Evolutionary conservation across 2,797 vertebrate genomes (phyloP), one percentile per base, ranked within the genome.

Genomic region (Dermochelys coriacea): DNA sequence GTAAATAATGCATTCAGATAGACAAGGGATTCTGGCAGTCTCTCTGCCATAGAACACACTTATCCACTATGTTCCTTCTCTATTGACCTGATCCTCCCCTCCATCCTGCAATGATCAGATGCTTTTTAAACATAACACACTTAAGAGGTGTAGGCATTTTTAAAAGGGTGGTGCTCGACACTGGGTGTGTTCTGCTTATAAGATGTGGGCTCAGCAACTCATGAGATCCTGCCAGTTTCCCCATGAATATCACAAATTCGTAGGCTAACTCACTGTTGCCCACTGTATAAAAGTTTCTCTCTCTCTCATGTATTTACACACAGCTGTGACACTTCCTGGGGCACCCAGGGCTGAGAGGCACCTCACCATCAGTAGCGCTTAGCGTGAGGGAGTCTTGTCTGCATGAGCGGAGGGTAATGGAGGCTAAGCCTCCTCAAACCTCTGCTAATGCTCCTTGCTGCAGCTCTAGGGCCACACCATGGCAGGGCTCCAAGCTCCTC

Each of bases 141-240:
- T 12, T n/a, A 19, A 68, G 19, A n/a, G 34, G 71, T 14, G 37
- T 45, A 8, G 5, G 41, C 5, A 9, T 31, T 12, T 55, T 8
- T 31, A 45, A 47, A 19, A 31, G 50, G 34, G 11, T 21, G 34
- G 31, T 31, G 78, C 31, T 23, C 91, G 12, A 12, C 14, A 51
- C 18, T 0, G 0, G 81, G 50, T 11, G 25, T 80, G 37, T 0
- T 2, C 16, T 41, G 12, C 71, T 31, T 27, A 37, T 18, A 84
- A 89, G 29, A 18, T 18, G 45, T 19, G 29, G 55, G 12, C 41
- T 37, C 45, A 49, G 29, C 19, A 55, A 82, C 55, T 8, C 41
- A 5, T 34, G 54, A 59, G 81, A 52, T 1, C 45, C 51, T 74
- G 1, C 2, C 2, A 27, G 29, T 3, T 5, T 50, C 68, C 84